Base-by-base conservation (phyloP, 1,140 invertebrate species). In the Rhizoglyphus robini region DNA sequence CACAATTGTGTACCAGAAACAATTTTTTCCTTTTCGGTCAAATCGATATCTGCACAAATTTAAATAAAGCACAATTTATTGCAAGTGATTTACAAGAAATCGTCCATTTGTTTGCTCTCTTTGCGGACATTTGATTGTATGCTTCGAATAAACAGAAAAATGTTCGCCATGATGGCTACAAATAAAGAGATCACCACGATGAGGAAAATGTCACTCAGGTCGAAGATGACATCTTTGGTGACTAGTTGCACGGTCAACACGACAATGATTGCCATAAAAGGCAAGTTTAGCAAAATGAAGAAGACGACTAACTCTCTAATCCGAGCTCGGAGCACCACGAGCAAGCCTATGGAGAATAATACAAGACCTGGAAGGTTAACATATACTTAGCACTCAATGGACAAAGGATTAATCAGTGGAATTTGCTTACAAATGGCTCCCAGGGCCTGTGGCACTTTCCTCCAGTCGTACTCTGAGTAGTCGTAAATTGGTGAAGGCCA, bases 401-500 rank as follows among this genome's bases (percentile, higher is more conserved):
- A 29, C 18, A 34, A 29, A 63, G 23, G 5, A 29, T 29, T 60
- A 47, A 30, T 15, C 34, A 60, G 23, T 5, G 11, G 47, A 38
- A 18, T 4, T 48, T 60, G 27, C 61, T n/a, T 57, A 64, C 63
- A 47, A 23, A 51, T 27, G 23, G 46, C 29, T n/a, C 63, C 63
- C 27, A 48, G 32, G 25, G 18, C 32, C 29, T 48, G 18, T 2
- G 46, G 63, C 25, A 64, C 46, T 13, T 32, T 31, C 4, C 63
- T 15, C 63, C 63, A 64, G 41, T 64, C 63, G 29, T 31, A 64
- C 30, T 64, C 46, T 36, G 46, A 18, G 41, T 64, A 64, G 32
- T 64, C 63, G 31, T 30, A 36, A 48, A 64, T 49, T 1, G 63
- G 63, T 18, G 30, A 57, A 20, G 63, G 63, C 63, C 63, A 64